Evolutionary conservation across 2,797 vertebrate species (phyloP), one percentile per base, ranked within the genome.

Genomic region (Huso huso): DNA sequence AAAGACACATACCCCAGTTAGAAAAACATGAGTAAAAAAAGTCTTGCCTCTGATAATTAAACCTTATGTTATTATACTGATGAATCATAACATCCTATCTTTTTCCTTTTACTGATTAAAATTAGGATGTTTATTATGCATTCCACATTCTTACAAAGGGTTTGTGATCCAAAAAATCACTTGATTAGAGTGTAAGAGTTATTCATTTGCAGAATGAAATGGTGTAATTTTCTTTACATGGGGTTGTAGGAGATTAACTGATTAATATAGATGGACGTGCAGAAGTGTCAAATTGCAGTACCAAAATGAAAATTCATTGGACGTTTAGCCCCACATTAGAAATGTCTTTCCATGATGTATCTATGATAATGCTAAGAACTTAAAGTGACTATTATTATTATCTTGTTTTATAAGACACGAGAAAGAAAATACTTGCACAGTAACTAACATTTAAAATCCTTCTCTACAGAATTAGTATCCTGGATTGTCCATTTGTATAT

Each of bases 261-360:
- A 8, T 70, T 80, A 76, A 83, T 78, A 70, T 58, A 58, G 78
- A 70, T 74, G 81, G 81, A 80, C 81, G 73, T 73, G 76, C 65
- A 69, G 64, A 74, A 77, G 78, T 81, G 82, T 78, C 82, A 83
- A 65, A 65, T 74, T 76, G 74, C 79, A 76, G 83, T 79, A 77
- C 71, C 71, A 75, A 79, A 83, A 81, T 79, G 73, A 77, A 78
- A 79, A 77, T 79, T 64, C 68, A 73, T 65, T 79, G 10, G 6
- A 58, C 11, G 10, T 58, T 58, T 58, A 12, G 10, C 55, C 9
- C 55, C 55, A 12, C 55, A n/a, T 58, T n/a, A 58, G 10, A 58
- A 58, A 15, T 58, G 12, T 58, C 12, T 58, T 58, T 58, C 11
- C 10, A 58, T 58, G 55, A 58, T 58, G 12, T n/a, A n/a, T 10